Evolutionary conservation across 2,113 vertebrate genomes (phyloP).

Genomic region (Dunckerocampus dactyliophorus): DNA sequence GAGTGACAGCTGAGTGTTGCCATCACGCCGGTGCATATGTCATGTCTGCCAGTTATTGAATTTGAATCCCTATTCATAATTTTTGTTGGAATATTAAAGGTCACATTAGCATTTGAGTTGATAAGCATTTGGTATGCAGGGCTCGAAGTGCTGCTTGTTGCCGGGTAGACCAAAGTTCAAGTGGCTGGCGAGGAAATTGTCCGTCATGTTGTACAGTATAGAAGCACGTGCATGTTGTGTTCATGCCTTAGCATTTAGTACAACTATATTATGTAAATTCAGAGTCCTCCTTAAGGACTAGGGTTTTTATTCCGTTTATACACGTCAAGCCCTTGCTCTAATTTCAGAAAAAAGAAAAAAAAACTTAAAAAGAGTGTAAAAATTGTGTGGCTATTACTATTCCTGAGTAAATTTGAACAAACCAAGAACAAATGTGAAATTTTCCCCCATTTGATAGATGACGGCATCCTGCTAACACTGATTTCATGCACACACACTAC

Average conservation of each 20-base stretch:
- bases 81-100: conserved; percentile 72
- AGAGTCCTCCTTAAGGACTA: too few relatives aligned
- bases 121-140: conserved; percentile 63
- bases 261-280: neutral
- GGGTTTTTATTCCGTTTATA: too few relatives aligned
- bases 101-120: conserved; percentile 74
- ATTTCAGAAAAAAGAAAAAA: too few relatives aligned
- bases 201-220: conserved; percentile 12
- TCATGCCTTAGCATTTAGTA: conserved; percentile 10
- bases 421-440: too few relatives aligned
- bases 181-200: conserved; percentile 7
- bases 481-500: too few relatives aligned
- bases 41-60: conserved; percentile 62
- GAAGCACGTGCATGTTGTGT: conserved; percentile 5
- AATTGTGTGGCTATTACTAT: too few relatives aligned
- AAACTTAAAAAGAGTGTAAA: too few relatives aligned
- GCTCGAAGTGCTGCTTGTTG: conserved; percentile 29
- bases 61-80: conserved; percentile 67
- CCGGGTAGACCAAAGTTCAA: conserved; percentile 19
- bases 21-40: conserved; percentile 47
- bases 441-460: too few relatives aligned
- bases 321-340: too few relatives aligned
- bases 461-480: too few relatives aligned
- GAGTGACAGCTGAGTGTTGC: conserved; percentile 31
- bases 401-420: too few relatives aligned